phyloP scores from a whole-genome alignment of 1,140 invertebrate species.

The Drosophila suzukii region DNA sequence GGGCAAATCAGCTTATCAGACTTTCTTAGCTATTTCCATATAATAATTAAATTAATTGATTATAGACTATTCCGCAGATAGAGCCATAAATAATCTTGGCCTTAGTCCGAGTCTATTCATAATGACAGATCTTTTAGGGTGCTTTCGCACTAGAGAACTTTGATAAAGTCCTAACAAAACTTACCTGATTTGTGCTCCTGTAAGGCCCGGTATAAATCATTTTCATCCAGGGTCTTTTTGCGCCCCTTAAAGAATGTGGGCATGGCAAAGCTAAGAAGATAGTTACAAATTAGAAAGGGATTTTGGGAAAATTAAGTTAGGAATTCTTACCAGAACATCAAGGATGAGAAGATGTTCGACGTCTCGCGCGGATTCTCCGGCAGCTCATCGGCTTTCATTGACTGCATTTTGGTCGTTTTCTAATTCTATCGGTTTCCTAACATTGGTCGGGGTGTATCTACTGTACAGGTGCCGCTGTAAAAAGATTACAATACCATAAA shows the following conservation, averaged over 20 bases:
- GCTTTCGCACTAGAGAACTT: not conserved
- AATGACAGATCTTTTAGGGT: constrained; percentile 17
- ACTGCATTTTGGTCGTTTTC: constrained; percentile 74
- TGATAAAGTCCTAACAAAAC: not conserved
- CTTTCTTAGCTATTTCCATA: constrained; percentile 21
- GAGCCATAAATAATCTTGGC: constrained; percentile 37
- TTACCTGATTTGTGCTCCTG: constrained; percentile 86
- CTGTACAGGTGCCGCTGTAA: constrained; percentile 25
- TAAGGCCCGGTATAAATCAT: constrained; percentile 86
- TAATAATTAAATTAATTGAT: constrained; percentile 56
- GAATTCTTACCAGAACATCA: constrained; percentile 83
- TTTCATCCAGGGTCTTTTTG: constrained; percentile 86
- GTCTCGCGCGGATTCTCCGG: constrained; percentile 80
- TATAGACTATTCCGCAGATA: constrained; percentile 27
- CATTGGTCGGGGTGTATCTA: constrained; percentile 51
- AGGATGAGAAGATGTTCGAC: constrained; percentile 70
- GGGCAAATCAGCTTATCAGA: constrained; percentile 19
- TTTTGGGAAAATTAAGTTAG: no score
- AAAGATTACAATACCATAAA: not conserved
- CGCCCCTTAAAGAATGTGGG: constrained; percentile 86
- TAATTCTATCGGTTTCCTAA: constrained; percentile 28
- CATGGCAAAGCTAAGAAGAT: constrained; percentile 84
- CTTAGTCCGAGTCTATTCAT: constrained; percentile 18
- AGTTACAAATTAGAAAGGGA: not conserved
- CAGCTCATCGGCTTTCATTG: constrained; percentile 75